These are phyloP conservation scores for Crotophaga sulcirostris DNA, from an alignment of 2,113 vertebrate species.

Conservation along the genomic window DNA sequence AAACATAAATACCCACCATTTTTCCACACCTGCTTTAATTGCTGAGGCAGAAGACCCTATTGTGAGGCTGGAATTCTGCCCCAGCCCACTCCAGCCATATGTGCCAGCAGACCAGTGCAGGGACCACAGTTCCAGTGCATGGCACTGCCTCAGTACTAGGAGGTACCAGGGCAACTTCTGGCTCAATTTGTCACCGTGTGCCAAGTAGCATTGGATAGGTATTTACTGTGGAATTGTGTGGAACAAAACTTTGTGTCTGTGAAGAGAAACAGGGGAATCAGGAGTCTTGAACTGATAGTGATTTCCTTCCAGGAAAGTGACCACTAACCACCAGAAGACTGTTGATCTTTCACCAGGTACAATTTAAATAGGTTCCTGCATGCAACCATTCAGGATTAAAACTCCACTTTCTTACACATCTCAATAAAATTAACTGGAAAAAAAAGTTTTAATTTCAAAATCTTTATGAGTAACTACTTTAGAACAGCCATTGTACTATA, in stretches of 20 bases:
- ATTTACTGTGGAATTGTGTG: not conserved
- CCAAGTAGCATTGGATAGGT: accelerated
- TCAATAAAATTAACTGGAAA: not conserved
- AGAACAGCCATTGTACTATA: not conserved
- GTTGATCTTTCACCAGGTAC: not conserved
- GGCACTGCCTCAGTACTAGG: not conserved
- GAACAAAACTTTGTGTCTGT: not conserved
- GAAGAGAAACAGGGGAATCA: not conserved
- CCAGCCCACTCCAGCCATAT: not conserved
- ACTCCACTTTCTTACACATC: not conserved
- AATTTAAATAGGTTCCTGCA: not conserved
- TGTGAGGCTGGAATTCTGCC: accelerated
- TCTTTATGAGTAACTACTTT: not conserved
- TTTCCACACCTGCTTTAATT: not conserved
- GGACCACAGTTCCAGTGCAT: not conserved
- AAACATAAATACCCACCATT: not conserved
- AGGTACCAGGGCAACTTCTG: not conserved
- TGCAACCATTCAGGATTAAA: not conserved
- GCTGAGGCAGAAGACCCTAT: not conserved
- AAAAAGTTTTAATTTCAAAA: not conserved
- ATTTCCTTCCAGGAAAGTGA: not conserved
- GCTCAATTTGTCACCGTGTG: not conserved
- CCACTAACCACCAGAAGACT: not conserved
- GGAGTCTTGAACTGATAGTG: accelerated
- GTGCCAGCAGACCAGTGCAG: not conserved